These are phyloP conservation scores for Rhagophthalmus giganteus DNA, from an alignment of 2,888 invertebrate genomes.

Conservation along the genomic window DNA sequence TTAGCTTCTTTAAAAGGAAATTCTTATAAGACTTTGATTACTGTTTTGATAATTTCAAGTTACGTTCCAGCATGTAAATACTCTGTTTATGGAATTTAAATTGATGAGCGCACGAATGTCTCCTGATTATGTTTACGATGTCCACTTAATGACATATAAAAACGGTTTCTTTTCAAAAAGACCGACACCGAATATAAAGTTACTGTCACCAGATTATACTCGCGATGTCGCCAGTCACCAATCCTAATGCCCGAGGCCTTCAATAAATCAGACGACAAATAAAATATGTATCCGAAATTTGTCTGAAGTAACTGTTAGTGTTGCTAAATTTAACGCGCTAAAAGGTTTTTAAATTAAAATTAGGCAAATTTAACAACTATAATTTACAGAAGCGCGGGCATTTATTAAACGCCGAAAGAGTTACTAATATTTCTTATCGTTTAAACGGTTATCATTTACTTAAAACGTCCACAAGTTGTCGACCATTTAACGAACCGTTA, in stretches of 20 bases:
- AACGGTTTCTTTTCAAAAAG: conserved; percentile 31
- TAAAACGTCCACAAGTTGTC: too few species aligned
- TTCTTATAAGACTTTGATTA: conserved; percentile 2
- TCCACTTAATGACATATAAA: conserved; percentile 32
- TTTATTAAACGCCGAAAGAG: too few species aligned
- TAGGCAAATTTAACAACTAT: too few species aligned
- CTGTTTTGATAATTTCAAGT: conserved; percentile 13
- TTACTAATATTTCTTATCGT: too few species aligned
- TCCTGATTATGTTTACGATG: conserved; percentile 30
- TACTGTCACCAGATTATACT: conserved; percentile 31
- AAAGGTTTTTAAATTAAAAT: conserved; percentile 4
- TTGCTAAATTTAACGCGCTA: conserved; percentile 10
- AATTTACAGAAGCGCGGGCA: too few species aligned
- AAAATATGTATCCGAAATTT: conserved; percentile 12
- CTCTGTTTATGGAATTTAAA: conserved; percentile 30
- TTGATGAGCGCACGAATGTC: conserved; percentile 28
- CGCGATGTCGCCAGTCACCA: conserved; percentile 29
- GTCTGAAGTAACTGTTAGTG: conserved; percentile 9
- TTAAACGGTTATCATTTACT: too few species aligned
- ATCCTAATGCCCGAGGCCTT: conserved; percentile 12
- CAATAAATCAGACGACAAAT: conserved; percentile 17
- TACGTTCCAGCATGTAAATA: conserved; percentile 21
- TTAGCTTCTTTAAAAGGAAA: conserved; percentile 5
- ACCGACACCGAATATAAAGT: conserved; percentile 31
- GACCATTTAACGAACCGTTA: too few species aligned